A percentile compares a stretch with the other conserved stretches of the same genome.
These are phyloP conservation scores for Bembecia ichneumoniformis DNA, from an alignment of 2,888 invertebrate genomes.

Conservation along the genomic window DNA sequence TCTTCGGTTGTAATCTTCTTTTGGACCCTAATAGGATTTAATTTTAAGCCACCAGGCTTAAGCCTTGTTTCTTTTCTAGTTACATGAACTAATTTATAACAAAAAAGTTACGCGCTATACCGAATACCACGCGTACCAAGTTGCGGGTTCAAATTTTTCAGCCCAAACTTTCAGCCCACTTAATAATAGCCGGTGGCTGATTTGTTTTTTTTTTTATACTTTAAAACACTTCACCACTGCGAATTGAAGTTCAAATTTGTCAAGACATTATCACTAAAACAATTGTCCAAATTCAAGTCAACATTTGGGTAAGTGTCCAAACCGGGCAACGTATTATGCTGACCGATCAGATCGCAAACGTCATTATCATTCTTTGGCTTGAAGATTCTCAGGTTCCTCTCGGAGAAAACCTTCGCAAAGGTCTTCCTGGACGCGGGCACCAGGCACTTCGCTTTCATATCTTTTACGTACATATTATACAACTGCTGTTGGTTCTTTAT, in stretches of 20 bases:
- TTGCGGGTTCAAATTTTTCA: too few species aligned
- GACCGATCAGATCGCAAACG: constrained; percentile 29
- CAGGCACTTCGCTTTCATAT: constrained; percentile 21
- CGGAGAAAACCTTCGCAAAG: constrained; percentile 31
- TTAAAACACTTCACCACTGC: constrained; percentile 5
- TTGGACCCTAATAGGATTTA: background rate
- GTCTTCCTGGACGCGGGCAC: constrained; percentile 45
- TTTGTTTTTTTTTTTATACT: too few species aligned
- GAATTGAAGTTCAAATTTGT: constrained; percentile 3
- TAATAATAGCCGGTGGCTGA: too few species aligned
- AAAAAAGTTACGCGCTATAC: too few species aligned
- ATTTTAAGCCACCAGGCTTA: background rate
- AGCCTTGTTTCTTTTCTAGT: background rate
- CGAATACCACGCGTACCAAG: too few species aligned
- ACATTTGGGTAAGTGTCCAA: constrained; percentile 10
- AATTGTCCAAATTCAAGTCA: constrained; percentile 5
- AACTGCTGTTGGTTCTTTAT: constrained; percentile 41
- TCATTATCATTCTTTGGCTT: constrained; percentile 40
- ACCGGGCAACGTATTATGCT: constrained; percentile 28
- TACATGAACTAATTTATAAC: too few species aligned
- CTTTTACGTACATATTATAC: constrained; percentile 32
- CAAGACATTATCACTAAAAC: constrained; percentile 3
- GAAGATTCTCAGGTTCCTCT: constrained; percentile 38
- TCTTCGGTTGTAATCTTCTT: constrained; percentile 8
- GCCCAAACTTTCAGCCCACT: too few species aligned